These are phyloP conservation scores for Temnothorax rugatulus DNA, from an alignment of 2,888 invertebrate genomes.

Conservation along the genomic window DNA sequence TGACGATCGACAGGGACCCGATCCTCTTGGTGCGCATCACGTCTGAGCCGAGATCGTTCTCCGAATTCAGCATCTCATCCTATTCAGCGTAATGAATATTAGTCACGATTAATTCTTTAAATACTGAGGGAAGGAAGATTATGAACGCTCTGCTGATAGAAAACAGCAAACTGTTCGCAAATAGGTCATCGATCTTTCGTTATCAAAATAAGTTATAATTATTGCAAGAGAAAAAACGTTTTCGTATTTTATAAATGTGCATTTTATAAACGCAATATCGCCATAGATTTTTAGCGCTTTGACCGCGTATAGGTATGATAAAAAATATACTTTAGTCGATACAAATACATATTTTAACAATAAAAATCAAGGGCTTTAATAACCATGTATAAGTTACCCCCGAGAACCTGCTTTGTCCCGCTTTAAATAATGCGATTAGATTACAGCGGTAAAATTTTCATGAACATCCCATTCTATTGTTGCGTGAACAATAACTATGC, in stretches of 20 bases:
- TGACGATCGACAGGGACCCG: constrained; percentile 93
- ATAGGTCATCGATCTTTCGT: background rate
- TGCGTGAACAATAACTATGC: background rate
- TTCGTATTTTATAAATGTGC: background rate
- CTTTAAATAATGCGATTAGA: constrained; percentile 11
- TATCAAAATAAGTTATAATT: background rate
- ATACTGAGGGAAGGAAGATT: background rate
- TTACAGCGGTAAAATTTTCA: background rate
- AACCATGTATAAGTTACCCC: background rate
- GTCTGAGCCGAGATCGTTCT: constrained; percentile 70
- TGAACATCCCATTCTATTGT: background rate
- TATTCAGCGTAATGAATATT: constrained; percentile 48
- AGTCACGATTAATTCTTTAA: background rate
- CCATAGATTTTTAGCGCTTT: background rate
- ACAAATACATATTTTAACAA: background rate
- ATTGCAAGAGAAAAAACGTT: background rate
- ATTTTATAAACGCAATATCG: background rate
- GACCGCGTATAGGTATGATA: background rate
- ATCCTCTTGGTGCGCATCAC: constrained; percentile 76
- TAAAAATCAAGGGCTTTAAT: background rate
- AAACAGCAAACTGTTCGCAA: background rate
- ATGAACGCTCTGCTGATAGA: background rate
- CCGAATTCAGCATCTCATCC: constrained; percentile 76
- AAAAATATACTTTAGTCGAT: background rate
- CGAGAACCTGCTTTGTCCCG: background rate